Evolutionary conservation across 2,113 vertebrate genomes (phyloP).

Genomic region (Gracilinanus agilis): DNA sequence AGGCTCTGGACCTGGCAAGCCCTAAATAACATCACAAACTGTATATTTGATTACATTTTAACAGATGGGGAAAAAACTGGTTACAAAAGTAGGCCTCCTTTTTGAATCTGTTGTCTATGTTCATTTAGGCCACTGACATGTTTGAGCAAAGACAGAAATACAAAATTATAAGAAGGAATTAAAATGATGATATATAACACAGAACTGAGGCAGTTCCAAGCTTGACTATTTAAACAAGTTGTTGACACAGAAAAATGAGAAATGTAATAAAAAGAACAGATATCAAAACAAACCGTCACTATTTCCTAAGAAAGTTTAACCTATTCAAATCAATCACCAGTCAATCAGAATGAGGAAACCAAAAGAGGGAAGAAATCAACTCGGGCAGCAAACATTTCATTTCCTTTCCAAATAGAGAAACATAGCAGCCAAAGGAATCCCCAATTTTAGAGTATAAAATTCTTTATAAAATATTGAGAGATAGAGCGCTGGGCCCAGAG

Average conservation of each 20-base stretch:
- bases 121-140: background rate
- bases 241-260: background rate
- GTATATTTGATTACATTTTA: background rate
- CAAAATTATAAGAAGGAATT: background rate
- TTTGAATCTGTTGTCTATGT: background rate
- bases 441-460: background rate
- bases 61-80: background rate
- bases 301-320: background rate
- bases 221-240: background rate
- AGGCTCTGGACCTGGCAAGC: background rate
- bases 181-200: background rate
- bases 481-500: background rate
- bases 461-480: background rate
- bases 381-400: background rate
- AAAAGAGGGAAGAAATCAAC: background rate
- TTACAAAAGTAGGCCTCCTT: background rate
- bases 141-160: background rate
- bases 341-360: background rate
- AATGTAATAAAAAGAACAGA: background rate
- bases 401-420: background rate
- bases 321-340: background rate
- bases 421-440: background rate
- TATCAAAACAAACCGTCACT: background rate
- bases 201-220: background rate
- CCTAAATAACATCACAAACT: background rate